Conservation (phyloP, 2,113 vertebrate genomes). For the Labeo catla region DNA sequence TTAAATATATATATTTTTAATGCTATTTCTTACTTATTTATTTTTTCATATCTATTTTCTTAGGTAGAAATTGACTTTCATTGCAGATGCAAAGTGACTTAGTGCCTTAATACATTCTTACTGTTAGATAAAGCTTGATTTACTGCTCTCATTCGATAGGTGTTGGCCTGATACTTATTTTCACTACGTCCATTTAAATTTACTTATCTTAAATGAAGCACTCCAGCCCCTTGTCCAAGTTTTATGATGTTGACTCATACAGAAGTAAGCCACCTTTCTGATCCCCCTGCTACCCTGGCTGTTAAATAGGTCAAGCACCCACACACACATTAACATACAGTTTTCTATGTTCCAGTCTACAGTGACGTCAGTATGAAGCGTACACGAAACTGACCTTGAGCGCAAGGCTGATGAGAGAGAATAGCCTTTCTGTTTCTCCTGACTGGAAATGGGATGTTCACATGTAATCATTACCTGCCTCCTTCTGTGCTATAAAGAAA, state of each 20-base stretch:
- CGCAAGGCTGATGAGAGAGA: slow-evolving; percentile 50
- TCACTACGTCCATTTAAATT: neutral
- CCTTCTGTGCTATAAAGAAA: slow-evolving; percentile 44
- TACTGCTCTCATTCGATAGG: neutral
- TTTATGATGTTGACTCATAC: slow-evolving; percentile 33
- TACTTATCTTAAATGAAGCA: slow-evolving; percentile 10
- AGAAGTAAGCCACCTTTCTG: slow-evolving; percentile 29
- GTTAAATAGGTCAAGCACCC: slow-evolving; percentile 54
- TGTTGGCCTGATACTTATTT: neutral
- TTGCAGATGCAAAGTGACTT: neutral
- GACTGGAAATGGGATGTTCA: slow-evolving; percentile 49
- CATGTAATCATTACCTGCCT: slow-evolving; percentile 53
- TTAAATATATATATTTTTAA: too few species aligned
- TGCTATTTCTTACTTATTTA: too few species aligned
- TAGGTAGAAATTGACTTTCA: neutral
- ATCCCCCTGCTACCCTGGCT: slow-evolving; percentile 11
- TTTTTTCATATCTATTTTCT: neutral
- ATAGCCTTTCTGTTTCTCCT: slow-evolving; percentile 56
- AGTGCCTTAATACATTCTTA: neutral
- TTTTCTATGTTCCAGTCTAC: slow-evolving; percentile 11
- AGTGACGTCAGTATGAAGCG: slow-evolving; percentile 57
- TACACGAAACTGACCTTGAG: slow-evolving; percentile 60
- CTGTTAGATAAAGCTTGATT: neutral
- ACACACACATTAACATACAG: slow-evolving; percentile 41
- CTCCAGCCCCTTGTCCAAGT: neutral